Conservation (phyloP, 1,140 invertebrate genomes). For the Scaptomyza graminum region DNA sequence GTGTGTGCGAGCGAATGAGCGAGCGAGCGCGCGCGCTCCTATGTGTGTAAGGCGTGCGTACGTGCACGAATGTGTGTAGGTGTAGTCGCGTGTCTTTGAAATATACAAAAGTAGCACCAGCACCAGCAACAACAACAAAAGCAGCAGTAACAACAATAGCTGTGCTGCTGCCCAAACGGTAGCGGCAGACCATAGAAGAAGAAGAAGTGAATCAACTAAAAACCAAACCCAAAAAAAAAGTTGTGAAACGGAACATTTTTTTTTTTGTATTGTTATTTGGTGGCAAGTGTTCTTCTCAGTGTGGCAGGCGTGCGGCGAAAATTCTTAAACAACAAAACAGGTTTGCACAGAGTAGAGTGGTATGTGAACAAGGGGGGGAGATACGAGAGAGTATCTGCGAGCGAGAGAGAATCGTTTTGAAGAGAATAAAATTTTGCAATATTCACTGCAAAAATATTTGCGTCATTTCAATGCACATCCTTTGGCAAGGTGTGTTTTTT, state of each 20-base stretch:
- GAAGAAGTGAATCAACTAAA: conserved; percentile 24
- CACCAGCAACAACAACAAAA: conserved; percentile 15
- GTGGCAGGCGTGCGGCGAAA: conserved; percentile 50
- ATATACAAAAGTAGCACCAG: conserved; percentile 27
- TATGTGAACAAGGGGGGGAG: conserved; percentile 6
- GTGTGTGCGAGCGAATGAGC: conserved; percentile 22
- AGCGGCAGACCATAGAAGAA: conserved; percentile 32
- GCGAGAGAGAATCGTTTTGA: background rate
- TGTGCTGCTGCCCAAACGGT: conserved; percentile 32
- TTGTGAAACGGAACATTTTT: conserved; percentile 43
- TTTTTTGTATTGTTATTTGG: conserved; percentile 20
- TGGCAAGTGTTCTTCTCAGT: conserved; percentile 50
- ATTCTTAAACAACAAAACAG: conserved; percentile 52
- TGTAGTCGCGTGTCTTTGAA: conserved; percentile 51
- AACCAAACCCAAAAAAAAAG: conserved; percentile 14
- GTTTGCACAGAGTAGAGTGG: conserved; percentile 35
- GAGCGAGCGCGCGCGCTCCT: conserved; percentile 19
- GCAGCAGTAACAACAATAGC: conserved; percentile 21
- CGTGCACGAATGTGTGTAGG: conserved; percentile 31
- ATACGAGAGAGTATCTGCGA: conserved; percentile 1
- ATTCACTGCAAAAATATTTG: conserved; percentile 9
- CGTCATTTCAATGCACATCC: conserved; percentile 32
- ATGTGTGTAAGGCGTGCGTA: conserved; percentile 8
- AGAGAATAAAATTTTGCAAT: conserved; percentile 24
- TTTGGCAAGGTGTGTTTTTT: conserved; percentile 37